These are phyloP conservation scores for Neosilurus mollespiculum DNA, from an alignment of 2,797 vertebrate species.

Conservation along the genomic window DNA sequence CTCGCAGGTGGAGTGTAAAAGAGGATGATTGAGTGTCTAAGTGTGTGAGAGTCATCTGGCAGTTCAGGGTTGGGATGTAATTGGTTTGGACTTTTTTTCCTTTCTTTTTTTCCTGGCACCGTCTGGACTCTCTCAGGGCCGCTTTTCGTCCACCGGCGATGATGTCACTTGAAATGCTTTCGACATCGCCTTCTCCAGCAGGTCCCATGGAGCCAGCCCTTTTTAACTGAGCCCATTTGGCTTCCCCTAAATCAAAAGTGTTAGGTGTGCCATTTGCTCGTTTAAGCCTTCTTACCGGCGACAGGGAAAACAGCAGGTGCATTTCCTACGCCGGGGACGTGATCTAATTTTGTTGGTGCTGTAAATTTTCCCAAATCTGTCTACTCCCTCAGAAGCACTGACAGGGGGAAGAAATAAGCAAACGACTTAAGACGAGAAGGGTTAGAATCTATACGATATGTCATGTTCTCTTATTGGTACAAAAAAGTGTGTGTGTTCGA, in stretches of 20 bases:
- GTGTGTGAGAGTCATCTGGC: constrained; percentile 54
- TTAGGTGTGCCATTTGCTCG: constrained; percentile 34
- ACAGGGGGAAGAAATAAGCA: constrained; percentile 56
- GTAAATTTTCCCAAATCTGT: constrained; percentile 68
- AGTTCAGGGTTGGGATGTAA: constrained; percentile 61
- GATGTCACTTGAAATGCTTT: constrained; percentile 21
- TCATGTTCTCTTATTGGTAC: neutral
- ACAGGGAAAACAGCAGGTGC: constrained; percentile 66
- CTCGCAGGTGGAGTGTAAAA: constrained; percentile 53
- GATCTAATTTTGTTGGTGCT: constrained; percentile 71
- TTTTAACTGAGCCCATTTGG: constrained; percentile 3
- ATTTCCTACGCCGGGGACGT: constrained; percentile 62
- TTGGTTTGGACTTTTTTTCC: constrained; percentile 56
- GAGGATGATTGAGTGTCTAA: constrained; percentile 45
- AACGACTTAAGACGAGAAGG: neutral
- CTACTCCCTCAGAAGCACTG: constrained; percentile 58
- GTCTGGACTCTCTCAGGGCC: constrained; percentile 45
- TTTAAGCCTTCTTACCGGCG: constrained; percentile 29
- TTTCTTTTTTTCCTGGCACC: constrained; percentile 46
- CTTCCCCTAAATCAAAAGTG: constrained; percentile 33
- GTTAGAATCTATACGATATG: neutral
- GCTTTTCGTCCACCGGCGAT: constrained; percentile 28
- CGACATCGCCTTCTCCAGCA: constrained; percentile 28
- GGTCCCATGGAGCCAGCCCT: neutral
- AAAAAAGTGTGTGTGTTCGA: neutral